phyloP scores from a whole-genome alignment of 2,113 vertebrate genomes.

The Apteryx owenii region DNA sequence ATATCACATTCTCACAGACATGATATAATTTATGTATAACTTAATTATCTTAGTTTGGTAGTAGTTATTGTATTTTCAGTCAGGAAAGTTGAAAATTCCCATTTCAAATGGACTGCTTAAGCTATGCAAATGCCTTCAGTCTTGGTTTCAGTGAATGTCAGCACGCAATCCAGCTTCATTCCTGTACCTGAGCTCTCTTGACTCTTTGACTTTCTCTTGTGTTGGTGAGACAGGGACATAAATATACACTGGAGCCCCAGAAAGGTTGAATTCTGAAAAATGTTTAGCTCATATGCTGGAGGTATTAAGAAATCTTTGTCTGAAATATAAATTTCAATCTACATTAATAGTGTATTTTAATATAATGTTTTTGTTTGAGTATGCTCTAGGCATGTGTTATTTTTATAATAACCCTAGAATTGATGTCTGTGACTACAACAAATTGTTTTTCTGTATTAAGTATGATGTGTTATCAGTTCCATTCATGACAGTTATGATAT shows the following conservation, averaged over 20 bases:
- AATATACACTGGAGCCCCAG: background rate
- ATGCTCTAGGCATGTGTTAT: background rate
- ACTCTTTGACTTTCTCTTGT: background rate
- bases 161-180: too few species aligned
- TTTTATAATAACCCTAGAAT: background rate
- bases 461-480: background rate
- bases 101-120: background rate
- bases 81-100: background rate
- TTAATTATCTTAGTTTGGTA: background rate
- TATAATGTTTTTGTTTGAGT: background rate
- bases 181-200: background rate
- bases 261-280: background rate
- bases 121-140: background rate
- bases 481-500: background rate
- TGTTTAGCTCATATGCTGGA: background rate
- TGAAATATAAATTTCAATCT: background rate
- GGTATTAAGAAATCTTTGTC: background rate
- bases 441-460: background rate
- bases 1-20: too few species aligned
- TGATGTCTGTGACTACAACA: background rate
- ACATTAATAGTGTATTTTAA: background rate
- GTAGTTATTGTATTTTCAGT: background rate
- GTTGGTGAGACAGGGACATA: background rate
- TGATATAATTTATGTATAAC: too few species aligned
- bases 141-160: background rate